Evolutionary conservation across 2,888 invertebrate genomes (phyloP).

Genomic region (Phragmatobia fuliginosa): DNA sequence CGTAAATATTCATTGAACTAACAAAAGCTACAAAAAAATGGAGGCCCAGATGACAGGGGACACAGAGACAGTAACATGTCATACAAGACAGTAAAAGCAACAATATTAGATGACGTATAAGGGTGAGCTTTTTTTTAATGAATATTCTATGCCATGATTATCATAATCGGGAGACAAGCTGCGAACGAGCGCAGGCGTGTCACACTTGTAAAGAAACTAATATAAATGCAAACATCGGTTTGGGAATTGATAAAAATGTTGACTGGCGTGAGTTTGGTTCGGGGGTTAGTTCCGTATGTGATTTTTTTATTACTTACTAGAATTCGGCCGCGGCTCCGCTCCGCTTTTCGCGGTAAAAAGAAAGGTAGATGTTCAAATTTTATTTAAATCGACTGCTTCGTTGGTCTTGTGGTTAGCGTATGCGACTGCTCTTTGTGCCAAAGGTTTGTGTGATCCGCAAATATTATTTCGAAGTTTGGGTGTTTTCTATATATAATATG

Average conservation of each 20-base stretch:
- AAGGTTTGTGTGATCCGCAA: too few relatives aligned
- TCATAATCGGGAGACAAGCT: constrained; percentile 76
- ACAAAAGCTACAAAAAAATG: constrained; percentile 38
- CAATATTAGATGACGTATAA: constrained; percentile 61
- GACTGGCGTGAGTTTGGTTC: constrained; percentile 19
- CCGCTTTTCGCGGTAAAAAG: too few relatives aligned
- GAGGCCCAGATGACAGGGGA: constrained; percentile 52
- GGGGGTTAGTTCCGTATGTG: constrained; percentile 34
- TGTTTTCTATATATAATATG: too few relatives aligned
- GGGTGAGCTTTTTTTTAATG: constrained; percentile 70
- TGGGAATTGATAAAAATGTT: constrained; percentile 54
- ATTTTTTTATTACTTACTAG: constrained; percentile 6
- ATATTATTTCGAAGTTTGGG: too few relatives aligned
- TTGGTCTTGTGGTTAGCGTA: too few relatives aligned
- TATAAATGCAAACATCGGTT: constrained; percentile 70
- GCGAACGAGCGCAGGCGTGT: constrained; percentile 68
- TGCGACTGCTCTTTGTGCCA: too few relatives aligned
- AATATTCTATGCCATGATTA: constrained; percentile 76
- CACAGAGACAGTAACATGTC: constrained; percentile 48
- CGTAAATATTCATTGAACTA: constrained; percentile 52
- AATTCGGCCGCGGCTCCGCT: too few relatives aligned
- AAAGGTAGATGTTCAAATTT: too few relatives aligned
- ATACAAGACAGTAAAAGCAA: constrained; percentile 55
- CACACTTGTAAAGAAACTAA: constrained; percentile 64
- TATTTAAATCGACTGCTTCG: too few relatives aligned